Evolutionary conservation across 2,797 vertebrate genomes (phyloP), one percentile per base, ranked within the genome.

Genomic region (Pempheris klunzingeri): DNA sequence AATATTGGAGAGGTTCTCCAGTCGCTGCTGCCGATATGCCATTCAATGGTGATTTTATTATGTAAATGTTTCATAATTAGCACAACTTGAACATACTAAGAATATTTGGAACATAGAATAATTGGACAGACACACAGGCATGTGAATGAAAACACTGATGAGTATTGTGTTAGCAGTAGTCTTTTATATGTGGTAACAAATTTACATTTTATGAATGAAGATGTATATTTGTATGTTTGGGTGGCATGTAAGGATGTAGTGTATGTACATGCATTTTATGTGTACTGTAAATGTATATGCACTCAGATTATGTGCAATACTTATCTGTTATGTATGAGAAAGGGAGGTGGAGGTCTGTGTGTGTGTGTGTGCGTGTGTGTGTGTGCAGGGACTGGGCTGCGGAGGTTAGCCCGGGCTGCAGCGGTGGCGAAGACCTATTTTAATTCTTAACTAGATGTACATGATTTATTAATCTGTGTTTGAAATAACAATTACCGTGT

Each of bases 391-490:
- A 80, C 72, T 41, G 1, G 90, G 87, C 93, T 94, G 89, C 92
- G 90, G 85, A 93, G 94, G 93, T 88, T 90, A 93, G 90, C 84
- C 85, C 26, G 39, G 84, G 89, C 81, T 82, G 74, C 82, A 87
- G 83, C 59, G 78, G 89, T 88, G 88, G 82, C 88, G 62, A 84
- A 95, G 95, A 94, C 93, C 95, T 92, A 93, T 96, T 97, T 98
- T 96, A 96, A 97, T 97, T 96, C 95, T 95, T 96, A 96, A 96
- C 95, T 96, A 97, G 94, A 94, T 90, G 91, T 93, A 93, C 94
- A 97, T 97, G 94, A 96, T 97, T 98, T 98, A 97, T 97, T 97
- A 95, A 98, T 97, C 93, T 93, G 90, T 91, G 95, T 97, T 96
- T 96, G 94, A 97, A 97, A 97, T 97, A 96, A 97, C 96, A 98